phyloP scores from a whole-genome alignment of 1,140 invertebrate species.

The Lepidotrigona ventralis region DNA sequence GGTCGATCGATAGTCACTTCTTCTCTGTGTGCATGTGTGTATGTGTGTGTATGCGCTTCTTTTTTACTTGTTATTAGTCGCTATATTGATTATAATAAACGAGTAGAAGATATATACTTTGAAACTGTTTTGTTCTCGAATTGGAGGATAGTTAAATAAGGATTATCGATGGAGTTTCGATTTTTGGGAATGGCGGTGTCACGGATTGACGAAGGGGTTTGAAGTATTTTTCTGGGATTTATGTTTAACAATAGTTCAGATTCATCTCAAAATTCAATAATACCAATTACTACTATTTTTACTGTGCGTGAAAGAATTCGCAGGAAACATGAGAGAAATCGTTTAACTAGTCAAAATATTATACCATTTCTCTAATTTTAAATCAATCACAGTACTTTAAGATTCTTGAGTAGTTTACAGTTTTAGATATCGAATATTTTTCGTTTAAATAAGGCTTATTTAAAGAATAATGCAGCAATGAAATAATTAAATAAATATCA shows the following conservation, averaged over 20 bases:
- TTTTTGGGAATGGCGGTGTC: background rate
- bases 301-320: too few species aligned
- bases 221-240: background rate
- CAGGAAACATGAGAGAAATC: too few species aligned
- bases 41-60: too few species aligned
- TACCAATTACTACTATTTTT: too few species aligned
- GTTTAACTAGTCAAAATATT: too few species aligned
- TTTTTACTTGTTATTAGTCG: too few species aligned
- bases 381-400: too few species aligned
- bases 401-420: background rate
- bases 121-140: background rate
- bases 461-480: background rate
- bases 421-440: background rate
- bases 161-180: background rate
- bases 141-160: background rate
- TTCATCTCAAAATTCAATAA: too few species aligned
- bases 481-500: too few species aligned
- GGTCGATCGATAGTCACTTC: constrained; percentile 5
- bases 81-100: too few species aligned
- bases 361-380: too few species aligned
- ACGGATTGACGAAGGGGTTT: background rate
- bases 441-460: background rate
- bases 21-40: background rate
- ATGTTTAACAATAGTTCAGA: too few species aligned
- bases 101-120: background rate